These are phyloP conservation scores for Liopterus haemorrhoidalis DNA, from an alignment of 2,888 invertebrate species.

Conservation along the genomic window DNA sequence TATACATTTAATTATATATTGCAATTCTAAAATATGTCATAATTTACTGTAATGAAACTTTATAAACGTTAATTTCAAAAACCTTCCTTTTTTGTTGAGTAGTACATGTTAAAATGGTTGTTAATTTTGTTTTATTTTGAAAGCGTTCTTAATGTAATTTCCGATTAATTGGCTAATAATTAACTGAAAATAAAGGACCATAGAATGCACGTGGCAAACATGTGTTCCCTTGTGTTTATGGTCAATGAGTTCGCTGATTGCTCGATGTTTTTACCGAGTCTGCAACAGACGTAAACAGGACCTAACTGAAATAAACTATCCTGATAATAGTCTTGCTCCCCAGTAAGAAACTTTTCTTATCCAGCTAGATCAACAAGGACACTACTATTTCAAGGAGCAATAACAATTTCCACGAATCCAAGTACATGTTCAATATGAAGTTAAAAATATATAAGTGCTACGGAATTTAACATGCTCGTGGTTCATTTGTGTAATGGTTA, in stretches of 20 bases:
- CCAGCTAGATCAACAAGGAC: too few relatives aligned
- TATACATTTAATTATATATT: too few relatives aligned
- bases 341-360: neutral
- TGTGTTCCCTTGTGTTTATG: conserved; percentile 17
- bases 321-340: neutral
- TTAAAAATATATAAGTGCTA: too few relatives aligned
- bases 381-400: too few relatives aligned
- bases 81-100: neutral
- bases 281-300: conserved; percentile 2
- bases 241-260: conserved; percentile 13
- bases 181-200: conserved; percentile 1
- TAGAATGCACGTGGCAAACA: conserved; percentile 14
- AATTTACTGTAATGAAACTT: too few relatives aligned
- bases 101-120: too few relatives aligned
- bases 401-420: too few relatives aligned
- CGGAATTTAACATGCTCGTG: too few relatives aligned
- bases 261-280: neutral
- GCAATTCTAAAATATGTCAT: too few relatives aligned
- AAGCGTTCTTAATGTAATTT: neutral
- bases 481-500: too few relatives aligned
- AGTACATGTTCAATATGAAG: too few relatives aligned
- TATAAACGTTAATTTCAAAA: neutral
- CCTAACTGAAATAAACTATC: conserved; percentile 2
- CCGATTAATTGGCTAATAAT: conserved; percentile 14
- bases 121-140: conserved; percentile 1